phyloP scores from a whole-genome alignment of 2,797 vertebrate genomes.

The Etheostoma nigrum region DNA sequence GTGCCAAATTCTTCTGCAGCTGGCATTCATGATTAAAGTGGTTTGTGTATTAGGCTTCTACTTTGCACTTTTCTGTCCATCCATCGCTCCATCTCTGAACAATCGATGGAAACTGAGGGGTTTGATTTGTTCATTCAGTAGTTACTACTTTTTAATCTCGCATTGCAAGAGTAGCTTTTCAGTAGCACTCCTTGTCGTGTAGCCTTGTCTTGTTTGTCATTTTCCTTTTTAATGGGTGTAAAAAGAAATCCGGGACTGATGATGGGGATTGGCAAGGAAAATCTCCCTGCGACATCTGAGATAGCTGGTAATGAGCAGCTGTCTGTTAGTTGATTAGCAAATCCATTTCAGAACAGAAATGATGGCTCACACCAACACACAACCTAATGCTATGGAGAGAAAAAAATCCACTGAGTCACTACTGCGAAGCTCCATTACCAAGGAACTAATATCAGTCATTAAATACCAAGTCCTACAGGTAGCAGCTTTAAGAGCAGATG shows the following conservation, averaged over 20 bases:
- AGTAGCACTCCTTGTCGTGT: background rate
- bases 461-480: slow-evolving; percentile 15
- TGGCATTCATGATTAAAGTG: slow-evolving; percentile 9
- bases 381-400: background rate
- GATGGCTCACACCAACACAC: slow-evolving; percentile 5
- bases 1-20: background rate
- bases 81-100: slow-evolving; percentile 20
- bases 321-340: slow-evolving; percentile 8
- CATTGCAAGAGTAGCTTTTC: background rate
- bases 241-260: slow-evolving; percentile 24
- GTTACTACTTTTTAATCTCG: background rate
- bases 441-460: background rate
- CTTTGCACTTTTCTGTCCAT: slow-evolving; percentile 23
- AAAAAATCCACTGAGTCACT: background rate
- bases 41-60: slow-evolving; percentile 6
- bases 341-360: slow-evolving; percentile 4
- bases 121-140: slow-evolving; percentile 15
- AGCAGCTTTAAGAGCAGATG: slow-evolving; percentile 2
- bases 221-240: background rate
- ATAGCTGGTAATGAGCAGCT: slow-evolving; percentile 16
- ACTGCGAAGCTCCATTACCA: background rate
- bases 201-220: slow-evolving; percentile 1
- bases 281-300: background rate
- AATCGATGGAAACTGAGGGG: slow-evolving; percentile 14
- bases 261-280: slow-evolving; percentile 8